phyloP scores from a whole-genome alignment of 2,113 vertebrate species.

The Amazona guildingii region DNA sequence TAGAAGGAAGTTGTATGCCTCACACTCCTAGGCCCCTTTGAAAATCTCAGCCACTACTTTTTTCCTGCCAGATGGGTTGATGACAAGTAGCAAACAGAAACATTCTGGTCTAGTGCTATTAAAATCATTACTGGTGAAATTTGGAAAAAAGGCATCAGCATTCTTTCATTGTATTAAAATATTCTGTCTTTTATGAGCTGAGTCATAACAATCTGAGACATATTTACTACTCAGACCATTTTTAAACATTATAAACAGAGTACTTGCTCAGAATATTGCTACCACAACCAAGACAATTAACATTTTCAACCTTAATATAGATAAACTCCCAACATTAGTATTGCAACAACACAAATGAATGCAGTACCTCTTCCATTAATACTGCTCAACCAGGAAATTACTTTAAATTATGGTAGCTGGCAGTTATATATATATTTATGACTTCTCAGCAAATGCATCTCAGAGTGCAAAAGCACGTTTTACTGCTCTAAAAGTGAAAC shows the following conservation, averaged over 20 bases:
- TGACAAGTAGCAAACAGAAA: conserved; percentile 56
- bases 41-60: conserved; percentile 23
- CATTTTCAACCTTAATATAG: conserved; percentile 40
- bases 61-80: conserved; percentile 22
- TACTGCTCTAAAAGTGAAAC: not conserved
- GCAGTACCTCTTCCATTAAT: conserved; percentile 29
- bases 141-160: conserved; percentile 17
- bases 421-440: not conserved
- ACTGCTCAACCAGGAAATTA: conserved; percentile 34
- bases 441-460: conserved; percentile 10
- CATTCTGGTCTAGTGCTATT: conserved; percentile 22
- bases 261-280: conserved; percentile 24
- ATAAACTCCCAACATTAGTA: conserved; percentile 15
- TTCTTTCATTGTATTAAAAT: conserved; percentile 52
- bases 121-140: conserved; percentile 45
- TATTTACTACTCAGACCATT: conserved; percentile 45
- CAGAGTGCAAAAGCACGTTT: not conserved
- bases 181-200: conserved; percentile 31
- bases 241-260: conserved; percentile 38
- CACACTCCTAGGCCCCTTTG: not conserved
- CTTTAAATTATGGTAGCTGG: conserved; percentile 31
- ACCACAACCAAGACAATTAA: conserved; percentile 31
- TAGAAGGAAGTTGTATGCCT: not conserved
- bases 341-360: conserved; percentile 32
- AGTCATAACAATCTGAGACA: conserved; percentile 56